These are phyloP conservation scores for Shargacucullia verbasci DNA, from an alignment of 2,888 invertebrate species.

Conservation along the genomic window DNA sequence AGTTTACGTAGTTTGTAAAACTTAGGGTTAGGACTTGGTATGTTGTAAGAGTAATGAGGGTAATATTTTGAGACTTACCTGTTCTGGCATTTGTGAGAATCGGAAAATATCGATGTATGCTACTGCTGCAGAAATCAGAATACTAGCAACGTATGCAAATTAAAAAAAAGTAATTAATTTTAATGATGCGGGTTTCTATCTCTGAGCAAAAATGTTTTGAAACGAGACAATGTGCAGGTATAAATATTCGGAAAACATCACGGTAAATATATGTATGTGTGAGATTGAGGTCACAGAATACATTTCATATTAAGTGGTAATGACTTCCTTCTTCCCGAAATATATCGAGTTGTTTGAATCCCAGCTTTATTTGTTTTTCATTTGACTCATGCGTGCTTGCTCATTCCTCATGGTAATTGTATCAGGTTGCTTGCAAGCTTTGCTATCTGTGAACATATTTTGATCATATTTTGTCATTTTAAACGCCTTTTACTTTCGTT, in stretches of 20 bases:
- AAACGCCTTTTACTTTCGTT: slow-evolving; percentile 8
- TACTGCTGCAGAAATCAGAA: not conserved
- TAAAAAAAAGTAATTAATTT: slow-evolving; percentile 12
- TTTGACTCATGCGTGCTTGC: slow-evolving; percentile 41
- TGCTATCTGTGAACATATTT: not conserved
- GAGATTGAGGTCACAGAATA: slow-evolving; percentile 29
- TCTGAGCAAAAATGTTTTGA: slow-evolving; percentile 19
- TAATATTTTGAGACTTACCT: too few relatives aligned
- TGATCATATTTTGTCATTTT: not conserved
- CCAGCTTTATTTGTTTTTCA: slow-evolving; percentile 50
- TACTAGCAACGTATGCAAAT: not conserved
- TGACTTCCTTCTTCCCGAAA: slow-evolving; percentile 49
- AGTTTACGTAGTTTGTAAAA: slow-evolving; percentile 3
- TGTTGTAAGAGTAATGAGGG: too few relatives aligned
- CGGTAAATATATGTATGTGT: slow-evolving; percentile 27
- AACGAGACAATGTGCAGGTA: slow-evolving; percentile 9
- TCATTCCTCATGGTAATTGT: slow-evolving; percentile 37
- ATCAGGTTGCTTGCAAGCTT: slow-evolving; percentile 1
- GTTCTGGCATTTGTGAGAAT: too few relatives aligned
- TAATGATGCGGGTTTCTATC: slow-evolving; percentile 29
- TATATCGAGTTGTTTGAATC: slow-evolving; percentile 42
- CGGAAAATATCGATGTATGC: too few relatives aligned
- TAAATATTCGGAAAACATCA: slow-evolving; percentile 33
- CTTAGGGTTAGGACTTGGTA: not conserved
- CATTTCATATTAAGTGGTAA: slow-evolving; percentile 39